Evolutionary conservation across 2,113 vertebrate genomes (phyloP).

Genomic region (Prionailurus viverrinus): DNA sequence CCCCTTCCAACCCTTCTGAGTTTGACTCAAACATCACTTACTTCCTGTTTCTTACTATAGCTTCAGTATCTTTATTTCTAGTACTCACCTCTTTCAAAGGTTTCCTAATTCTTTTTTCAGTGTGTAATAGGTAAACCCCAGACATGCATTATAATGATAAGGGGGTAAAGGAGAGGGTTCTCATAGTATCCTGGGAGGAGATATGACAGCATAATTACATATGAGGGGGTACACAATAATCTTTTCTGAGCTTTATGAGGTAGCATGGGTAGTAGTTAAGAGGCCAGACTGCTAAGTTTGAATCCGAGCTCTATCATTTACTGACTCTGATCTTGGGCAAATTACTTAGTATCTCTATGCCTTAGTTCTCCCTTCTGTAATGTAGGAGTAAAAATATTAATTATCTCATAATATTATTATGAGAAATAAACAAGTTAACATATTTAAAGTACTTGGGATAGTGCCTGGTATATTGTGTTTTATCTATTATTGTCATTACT

Average conservation of each 20-base stretch:
- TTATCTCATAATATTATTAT: not conserved
- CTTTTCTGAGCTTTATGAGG: not conserved
- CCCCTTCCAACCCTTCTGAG: not conserved
- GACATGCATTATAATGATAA: not conserved
- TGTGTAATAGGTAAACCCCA: not conserved
- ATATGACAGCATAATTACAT: not conserved
- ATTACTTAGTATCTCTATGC: not conserved
- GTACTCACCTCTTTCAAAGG: not conserved
- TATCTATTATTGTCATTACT: not conserved
- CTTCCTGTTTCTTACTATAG: not conserved
- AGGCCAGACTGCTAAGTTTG: not conserved
- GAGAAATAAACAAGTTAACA: not conserved
- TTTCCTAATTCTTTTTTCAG: not conserved
- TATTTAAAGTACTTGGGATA: not conserved
- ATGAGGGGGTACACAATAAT: rapidly evolving
- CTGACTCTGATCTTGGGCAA: not conserved
- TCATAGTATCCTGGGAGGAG: not conserved
- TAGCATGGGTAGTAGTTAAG: not conserved
- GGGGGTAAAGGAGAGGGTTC: not conserved
- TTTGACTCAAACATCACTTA: not conserved
- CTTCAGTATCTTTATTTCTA: not conserved
- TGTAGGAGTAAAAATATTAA: not conserved
- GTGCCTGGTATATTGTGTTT: not conserved
- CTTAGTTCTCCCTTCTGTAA: conserved; percentile 24
- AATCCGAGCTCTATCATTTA: not conserved